phyloP scores from a whole-genome alignment of 2,888 invertebrate genomes.

The Eulithis prunata region DNA sequence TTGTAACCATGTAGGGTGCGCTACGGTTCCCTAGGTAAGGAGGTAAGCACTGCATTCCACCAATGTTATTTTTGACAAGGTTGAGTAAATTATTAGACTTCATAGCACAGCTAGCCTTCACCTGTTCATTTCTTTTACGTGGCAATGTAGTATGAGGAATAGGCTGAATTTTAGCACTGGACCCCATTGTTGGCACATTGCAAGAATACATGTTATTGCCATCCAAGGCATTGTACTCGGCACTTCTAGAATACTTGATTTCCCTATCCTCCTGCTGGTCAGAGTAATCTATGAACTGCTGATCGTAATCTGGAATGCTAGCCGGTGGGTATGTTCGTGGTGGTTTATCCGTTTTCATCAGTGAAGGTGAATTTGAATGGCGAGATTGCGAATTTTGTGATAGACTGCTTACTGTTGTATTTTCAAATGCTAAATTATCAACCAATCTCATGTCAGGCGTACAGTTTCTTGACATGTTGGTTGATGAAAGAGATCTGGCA shows the following conservation, averaged over 20 bases:
- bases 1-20: conserved; percentile 55
- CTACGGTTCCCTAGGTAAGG: conserved; percentile 57
- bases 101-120: conserved; percentile 59
- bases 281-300: conserved; percentile 65
- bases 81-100: conserved; percentile 68
- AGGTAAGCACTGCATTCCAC: conserved; percentile 53
- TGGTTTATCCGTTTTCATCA: conserved; percentile 67
- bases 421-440: conserved; percentile 66
- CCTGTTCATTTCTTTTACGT: conserved; percentile 61
- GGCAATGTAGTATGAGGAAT: conserved; percentile 51
- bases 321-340: conserved; percentile 61
- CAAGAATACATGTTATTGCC: conserved; percentile 60
- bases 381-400: conserved; percentile 44
- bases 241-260: conserved; percentile 75
- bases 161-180: conserved; percentile 56
- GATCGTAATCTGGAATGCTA: conserved; percentile 62
- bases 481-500: conserved; percentile 59
- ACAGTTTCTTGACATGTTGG: conserved; percentile 59
- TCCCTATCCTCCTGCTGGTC: conserved; percentile 74
- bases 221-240: conserved; percentile 70
- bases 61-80: conserved; percentile 68
- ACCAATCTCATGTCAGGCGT: conserved; percentile 68
- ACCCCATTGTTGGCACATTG: conserved; percentile 56
- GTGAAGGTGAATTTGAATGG: conserved; percentile 56
- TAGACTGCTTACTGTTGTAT: conserved; percentile 47